Base-by-base conservation (phyloP, 2,888 invertebrate species). In the Acanthosepion lycidas region DNA sequence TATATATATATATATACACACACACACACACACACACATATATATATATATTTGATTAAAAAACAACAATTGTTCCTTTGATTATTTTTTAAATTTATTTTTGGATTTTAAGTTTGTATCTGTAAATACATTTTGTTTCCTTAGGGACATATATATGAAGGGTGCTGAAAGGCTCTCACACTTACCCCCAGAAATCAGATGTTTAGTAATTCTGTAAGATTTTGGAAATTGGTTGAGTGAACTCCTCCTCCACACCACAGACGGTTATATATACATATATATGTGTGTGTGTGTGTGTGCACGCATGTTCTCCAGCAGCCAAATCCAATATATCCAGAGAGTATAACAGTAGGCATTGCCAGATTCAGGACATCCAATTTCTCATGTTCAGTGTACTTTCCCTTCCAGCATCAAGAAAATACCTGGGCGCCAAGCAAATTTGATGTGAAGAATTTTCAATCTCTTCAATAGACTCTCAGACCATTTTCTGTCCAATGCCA, bases 331-430 rank as follows among this genome's bases (percentile, higher is more conserved):
- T 78, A 33, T 78, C 78, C 78, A 12, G 78, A 15, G n/a, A 78
- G 78, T 33, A 78, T 12, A 78, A 33, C 78, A 78, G n/a, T 33
- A n/a, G 78, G 78, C 78, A 78, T 6, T 78, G n/a, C 33, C 15
- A 9, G n/a, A 78, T 78, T 78, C n/a, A 78, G n/a, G 78, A 78
- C 78, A 78, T 78, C 78, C 78, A 78, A 78, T 78, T 78, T 78
- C 78, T 78, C 78, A 78, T 78, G 78, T 78, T 78, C n/a, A n/a
- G 33, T 18, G 78, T n/a, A 78, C n/a, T n/a, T 78, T 78, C 78
- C 78, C 78, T 78, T 78, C 78, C n/a, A 78, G 78, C 78, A 15
- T 12, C 8, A 78, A 15, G n/a, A 78, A 78, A 78, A 33, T n/a
- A 78, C 78, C 12, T 78, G 12, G 15, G n/a, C 78, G 78, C 78